These are phyloP conservation scores for Lepidostoma basale DNA, from an alignment of 1,140 invertebrate species.

Conservation along the genomic window DNA sequence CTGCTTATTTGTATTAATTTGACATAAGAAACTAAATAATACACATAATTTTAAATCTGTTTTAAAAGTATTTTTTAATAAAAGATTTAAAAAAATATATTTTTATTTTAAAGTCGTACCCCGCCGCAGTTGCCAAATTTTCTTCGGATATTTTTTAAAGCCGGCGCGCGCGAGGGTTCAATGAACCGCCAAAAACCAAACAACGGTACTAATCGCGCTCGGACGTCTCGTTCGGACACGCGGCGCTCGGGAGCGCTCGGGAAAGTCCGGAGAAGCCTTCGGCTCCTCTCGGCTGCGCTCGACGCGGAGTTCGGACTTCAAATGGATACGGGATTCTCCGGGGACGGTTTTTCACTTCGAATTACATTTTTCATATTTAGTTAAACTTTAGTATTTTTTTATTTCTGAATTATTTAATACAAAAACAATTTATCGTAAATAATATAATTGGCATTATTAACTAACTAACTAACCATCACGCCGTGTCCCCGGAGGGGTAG, in stretches of 20 bases:
- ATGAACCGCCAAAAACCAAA: constrained; percentile 28
- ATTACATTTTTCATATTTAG: too few relatives aligned
- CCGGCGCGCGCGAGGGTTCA: constrained; percentile 14
- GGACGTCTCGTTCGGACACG: constrained; percentile 1
- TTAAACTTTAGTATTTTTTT: too few relatives aligned
- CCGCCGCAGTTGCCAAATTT: background rate
- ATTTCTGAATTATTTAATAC: too few relatives aligned
- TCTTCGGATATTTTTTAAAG: constrained; percentile 3
- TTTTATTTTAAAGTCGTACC: constrained; percentile 6
- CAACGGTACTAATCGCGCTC: constrained; percentile 22
- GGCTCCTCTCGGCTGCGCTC: background rate
- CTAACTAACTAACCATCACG: too few relatives aligned
- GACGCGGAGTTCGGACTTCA: background rate
- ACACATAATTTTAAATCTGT: too few relatives aligned
- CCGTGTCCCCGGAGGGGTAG: too few relatives aligned
- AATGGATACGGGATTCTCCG: background rate
- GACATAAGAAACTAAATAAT: too few relatives aligned
- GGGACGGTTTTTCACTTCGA: too few relatives aligned
- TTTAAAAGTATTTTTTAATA: background rate
- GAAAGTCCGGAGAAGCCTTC: background rate
- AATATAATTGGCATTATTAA: too few relatives aligned
- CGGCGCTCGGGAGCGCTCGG: background rate
- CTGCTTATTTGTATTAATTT: too few relatives aligned
- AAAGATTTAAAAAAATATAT: background rate
- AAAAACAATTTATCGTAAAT: too few relatives aligned